These are phyloP conservation scores for Volucella bombylans DNA, from an alignment of 2,888 invertebrate genomes.

Conservation along the genomic window DNA sequence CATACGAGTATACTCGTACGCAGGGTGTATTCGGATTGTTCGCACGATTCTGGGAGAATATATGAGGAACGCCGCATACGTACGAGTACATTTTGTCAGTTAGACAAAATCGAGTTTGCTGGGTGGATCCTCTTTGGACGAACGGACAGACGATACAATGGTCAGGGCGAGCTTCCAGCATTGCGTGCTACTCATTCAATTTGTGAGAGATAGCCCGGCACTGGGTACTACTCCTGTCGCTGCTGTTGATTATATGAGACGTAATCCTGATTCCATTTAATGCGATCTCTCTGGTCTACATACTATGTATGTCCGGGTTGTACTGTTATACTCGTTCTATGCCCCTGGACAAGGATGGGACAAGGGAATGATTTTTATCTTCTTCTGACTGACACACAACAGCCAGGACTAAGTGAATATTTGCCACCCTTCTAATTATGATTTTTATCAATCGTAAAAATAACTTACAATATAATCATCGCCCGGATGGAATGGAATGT, in stretches of 20 bases:
- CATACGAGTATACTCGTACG: conserved; percentile 20
- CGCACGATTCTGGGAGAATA: conserved; percentile 29
- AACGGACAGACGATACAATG: too few relatives aligned
- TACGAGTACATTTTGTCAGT: conserved; percentile 47
- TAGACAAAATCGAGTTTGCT: conserved; percentile 43
- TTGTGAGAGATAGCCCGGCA: conserved; percentile 54
- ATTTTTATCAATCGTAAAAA: conserved; percentile 72
- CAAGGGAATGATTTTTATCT: conserved; percentile 16
- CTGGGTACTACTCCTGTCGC: neutral
- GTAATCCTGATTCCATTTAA: conserved; percentile 71
- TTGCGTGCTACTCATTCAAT: conserved; percentile 70
- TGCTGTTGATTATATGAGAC: conserved; percentile 67
- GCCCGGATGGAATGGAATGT: conserved; percentile 2
- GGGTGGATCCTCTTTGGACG: neutral
- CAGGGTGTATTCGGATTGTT: conserved; percentile 48
- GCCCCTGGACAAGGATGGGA: conserved; percentile 29
- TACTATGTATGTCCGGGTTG: conserved; percentile 44
- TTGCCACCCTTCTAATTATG: conserved; percentile 67
- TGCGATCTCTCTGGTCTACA: conserved; percentile 63
- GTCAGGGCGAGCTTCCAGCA: conserved; percentile 12
- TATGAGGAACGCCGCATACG: conserved; percentile 1
- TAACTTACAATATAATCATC: conserved; percentile 50
- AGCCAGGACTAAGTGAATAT: conserved; percentile 62
- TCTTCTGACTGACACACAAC: conserved; percentile 11
- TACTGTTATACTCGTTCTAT: neutral